A percentile compares a stretch with the other conserved stretches of the same genome.
Evolutionary conservation across 1,140 invertebrate species (phyloP).

Genomic region (Nymphalis io): DNA sequence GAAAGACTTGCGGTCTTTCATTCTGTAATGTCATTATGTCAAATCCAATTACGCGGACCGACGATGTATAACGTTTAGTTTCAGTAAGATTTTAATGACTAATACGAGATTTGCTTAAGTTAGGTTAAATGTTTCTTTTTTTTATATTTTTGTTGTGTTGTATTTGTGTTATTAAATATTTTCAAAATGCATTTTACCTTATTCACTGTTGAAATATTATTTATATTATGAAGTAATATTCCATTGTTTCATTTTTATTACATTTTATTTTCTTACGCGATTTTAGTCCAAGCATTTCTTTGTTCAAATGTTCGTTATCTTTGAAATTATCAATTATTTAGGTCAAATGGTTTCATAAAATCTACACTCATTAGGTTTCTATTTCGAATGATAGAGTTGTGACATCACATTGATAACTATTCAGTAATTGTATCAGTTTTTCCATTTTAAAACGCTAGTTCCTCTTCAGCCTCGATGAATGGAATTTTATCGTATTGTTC

Average conservation of each 20-base stretch:
- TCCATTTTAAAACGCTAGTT: constrained; percentile 4
- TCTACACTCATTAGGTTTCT: neutral
- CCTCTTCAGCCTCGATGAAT: constrained; percentile 16
- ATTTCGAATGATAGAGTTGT: neutral
- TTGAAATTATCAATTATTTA: neutral
- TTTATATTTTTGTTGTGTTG: neutral
- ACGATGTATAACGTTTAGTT: neutral
- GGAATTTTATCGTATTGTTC: constrained; percentile 25
- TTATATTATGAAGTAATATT: neutral
- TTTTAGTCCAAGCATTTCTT: neutral
- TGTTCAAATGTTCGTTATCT: constrained; percentile 4
- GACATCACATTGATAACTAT: constrained; percentile 8
- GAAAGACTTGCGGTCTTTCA: constrained; percentile 35
- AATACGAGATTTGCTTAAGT: neutral
- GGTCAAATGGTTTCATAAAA: neutral
- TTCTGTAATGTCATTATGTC: constrained; percentile 55
- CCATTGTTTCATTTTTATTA: neutral
- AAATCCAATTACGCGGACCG: constrained; percentile 55
- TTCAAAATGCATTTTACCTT: neutral
- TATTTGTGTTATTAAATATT: neutral
- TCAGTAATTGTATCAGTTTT: constrained; percentile 22
- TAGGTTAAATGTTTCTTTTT: neutral
- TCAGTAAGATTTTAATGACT: constrained; percentile 1
- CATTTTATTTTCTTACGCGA: neutral
- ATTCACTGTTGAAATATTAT: neutral